Evolutionary conservation across 2,888 invertebrate species (phyloP), one percentile per base, ranked within the genome.

Genomic region (Limnephilus auricula): DNA sequence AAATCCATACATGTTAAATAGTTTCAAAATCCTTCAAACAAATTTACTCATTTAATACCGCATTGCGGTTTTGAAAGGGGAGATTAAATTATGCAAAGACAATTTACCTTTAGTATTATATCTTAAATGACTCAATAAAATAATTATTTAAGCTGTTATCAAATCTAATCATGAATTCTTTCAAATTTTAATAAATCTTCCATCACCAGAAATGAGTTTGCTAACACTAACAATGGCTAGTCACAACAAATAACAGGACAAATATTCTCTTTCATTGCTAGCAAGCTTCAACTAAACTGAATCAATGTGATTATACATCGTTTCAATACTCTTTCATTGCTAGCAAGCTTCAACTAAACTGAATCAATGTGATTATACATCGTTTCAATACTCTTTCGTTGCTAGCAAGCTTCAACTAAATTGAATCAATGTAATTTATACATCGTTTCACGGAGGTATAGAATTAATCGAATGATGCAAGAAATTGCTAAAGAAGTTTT

Each of bases 1-100:
- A 82, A 82, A 82, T 82, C 34, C 82, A 32, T 18, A 82, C 34
- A n/a, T 34, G 82, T 34, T 65, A 65, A 65, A 65, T n/a, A 25
- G 6, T 65, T 65, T 65, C 65, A 65, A 65, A 65, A 65, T 65
- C 65, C 25, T 65, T 65, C 65, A 65, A 65, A 65, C 25, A 25
- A 45, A 45, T 45, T 15, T 6, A 65, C 9, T 65, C 65, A 25
- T n/a, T 25, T 25, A 65, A 25, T n/a, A 65, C 9, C 9, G 65
- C 2, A 25, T 4, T 25, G 25, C 65, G 65, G 65, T 65, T 65
- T 65, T 6, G n/a, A 9, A n/a, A n/a, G 65, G 25, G 65, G 25
- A 25, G 65, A 65, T 65, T 65, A 65, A 65, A 65, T 65, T 9
- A 9, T 65, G 65, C n/a, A 65, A 65, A 65, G 25, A 65, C 65